phyloP scores from a whole-genome alignment of 2,113 vertebrate species.

The Onychorhynchus coronatus region DNA sequence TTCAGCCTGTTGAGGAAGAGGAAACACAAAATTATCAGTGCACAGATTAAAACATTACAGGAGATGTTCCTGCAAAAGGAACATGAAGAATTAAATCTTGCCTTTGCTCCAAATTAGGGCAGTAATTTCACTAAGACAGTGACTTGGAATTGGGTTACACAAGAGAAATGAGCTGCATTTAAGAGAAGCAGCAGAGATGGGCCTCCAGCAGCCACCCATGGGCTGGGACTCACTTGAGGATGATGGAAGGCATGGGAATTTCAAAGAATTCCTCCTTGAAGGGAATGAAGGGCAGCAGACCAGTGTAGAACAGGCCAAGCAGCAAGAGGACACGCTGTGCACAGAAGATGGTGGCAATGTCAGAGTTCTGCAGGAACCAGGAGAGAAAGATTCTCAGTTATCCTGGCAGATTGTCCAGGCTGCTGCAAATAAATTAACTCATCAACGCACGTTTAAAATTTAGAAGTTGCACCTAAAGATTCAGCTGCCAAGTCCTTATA shows the following conservation, averaged over 20 bases:
- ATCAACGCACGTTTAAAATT: background rate
- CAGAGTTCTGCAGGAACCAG: conserved; percentile 81
- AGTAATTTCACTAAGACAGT: background rate
- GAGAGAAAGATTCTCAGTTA: background rate
- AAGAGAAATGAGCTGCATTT: background rate
- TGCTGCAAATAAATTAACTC: background rate
- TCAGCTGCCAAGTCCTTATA: background rate
- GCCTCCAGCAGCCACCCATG: background rate
- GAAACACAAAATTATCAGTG: background rate
- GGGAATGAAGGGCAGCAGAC: conserved; percentile 92
- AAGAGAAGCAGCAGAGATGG: background rate
- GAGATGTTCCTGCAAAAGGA: background rate
- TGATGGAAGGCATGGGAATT: conserved; percentile 96
- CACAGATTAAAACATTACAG: background rate
- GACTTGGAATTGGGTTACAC: background rate
- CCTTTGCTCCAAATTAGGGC: background rate
- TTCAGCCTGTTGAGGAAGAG: conserved; percentile 75
- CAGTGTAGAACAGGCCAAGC: conserved; percentile 93
- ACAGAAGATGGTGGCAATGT: conserved; percentile 92
- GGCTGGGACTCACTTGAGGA: conserved; percentile 84
- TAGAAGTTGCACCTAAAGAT: background rate
- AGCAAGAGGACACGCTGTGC: conserved; percentile 89
- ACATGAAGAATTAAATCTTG: background rate
- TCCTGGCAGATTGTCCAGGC: background rate
- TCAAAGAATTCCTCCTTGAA: conserved; percentile 95